Conservation (phyloP, 1,140 invertebrate species). For the Caerostris darwini region DNA sequence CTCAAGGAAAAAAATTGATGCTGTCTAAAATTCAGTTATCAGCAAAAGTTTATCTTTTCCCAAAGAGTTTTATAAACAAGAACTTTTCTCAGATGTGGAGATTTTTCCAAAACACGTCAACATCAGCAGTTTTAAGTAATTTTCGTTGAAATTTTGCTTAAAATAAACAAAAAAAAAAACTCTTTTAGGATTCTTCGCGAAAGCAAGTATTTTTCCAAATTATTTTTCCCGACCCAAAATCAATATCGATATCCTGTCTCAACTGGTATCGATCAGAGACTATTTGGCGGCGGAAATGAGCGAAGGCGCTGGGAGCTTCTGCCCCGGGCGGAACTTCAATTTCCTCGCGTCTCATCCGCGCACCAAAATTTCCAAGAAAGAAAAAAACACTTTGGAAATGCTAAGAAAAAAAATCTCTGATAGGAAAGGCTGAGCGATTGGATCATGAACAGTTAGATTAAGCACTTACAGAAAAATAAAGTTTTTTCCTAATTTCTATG, state of each 20-base stretch:
- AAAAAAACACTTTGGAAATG: background rate
- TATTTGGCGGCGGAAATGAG: background rate
- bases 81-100: too few relatives aligned
- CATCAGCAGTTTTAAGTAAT: too few relatives aligned
- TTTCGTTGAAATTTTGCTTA: too few relatives aligned
- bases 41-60: too few relatives aligned
- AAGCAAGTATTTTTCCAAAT: background rate
- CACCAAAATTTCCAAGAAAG: background rate
- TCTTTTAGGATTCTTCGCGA: background rate
- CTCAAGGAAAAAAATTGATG: too few relatives aligned
- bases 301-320: background rate
- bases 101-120: too few relatives aligned
- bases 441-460: background rate
- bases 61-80: too few relatives aligned
- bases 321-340: constrained; percentile 2
- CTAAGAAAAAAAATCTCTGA: background rate
- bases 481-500: too few relatives aligned
- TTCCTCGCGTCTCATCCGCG: background rate
- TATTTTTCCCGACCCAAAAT: background rate
- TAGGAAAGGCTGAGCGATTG: background rate
- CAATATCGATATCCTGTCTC: constrained; percentile 21
- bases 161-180: too few relatives aligned
- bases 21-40: too few relatives aligned
- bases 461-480: background rate
- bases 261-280: background rate